Base-by-base conservation (phyloP, 2,113 vertebrate genomes). In the Equus quagga region DNA sequence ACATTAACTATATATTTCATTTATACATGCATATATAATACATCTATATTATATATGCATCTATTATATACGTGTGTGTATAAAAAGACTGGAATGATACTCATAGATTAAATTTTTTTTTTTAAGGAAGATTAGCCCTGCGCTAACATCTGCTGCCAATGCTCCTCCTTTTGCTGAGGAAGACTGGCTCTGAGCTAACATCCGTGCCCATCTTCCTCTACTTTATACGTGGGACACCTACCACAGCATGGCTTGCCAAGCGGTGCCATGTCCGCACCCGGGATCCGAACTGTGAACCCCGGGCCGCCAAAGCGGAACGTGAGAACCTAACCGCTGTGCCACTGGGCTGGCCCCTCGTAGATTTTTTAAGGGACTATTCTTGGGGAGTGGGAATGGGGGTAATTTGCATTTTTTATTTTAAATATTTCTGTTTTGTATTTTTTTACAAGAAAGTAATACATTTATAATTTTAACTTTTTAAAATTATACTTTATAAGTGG, bases 401-500 rank as follows among this genome's bases (percentile, higher is more conserved):
- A 80, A 72, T 94, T 8, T 15, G 85, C 23, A 56, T 49, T 95
- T 97, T 93, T 62, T 49, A 49, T 86, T 91, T 91, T n/a, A 90
- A 87, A 51, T 13, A 83, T 90, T 78, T 94, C 13, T 78, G 9
- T 41, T 83, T 36, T 79, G 5, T 46, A 69, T 84, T 44, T 76
- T 65, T 78, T 51, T 23, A 60, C 4, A 72, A 64, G 49, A 69
- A 87, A 31, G 15, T 41, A 84, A 44, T 84, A 49, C 2, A 91
- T 70, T 49, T 36, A n/a, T 73, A 79, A 70, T 70, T 70, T 23
- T 36, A 93, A 41, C n/a, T 33, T 28, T 84, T 94, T 89, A 41
- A 41, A 41, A 70, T 41, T 91, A 7, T 46, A 44, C 21, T 51
- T 70, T 78, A 24, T 92, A 85, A 81, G 18, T 70, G 7, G 18